A percentile compares a stretch with the other conserved stretches of the same genome.
Conservation (phyloP, 2,113 vertebrate species). For the Talpa occidentalis region DNA sequence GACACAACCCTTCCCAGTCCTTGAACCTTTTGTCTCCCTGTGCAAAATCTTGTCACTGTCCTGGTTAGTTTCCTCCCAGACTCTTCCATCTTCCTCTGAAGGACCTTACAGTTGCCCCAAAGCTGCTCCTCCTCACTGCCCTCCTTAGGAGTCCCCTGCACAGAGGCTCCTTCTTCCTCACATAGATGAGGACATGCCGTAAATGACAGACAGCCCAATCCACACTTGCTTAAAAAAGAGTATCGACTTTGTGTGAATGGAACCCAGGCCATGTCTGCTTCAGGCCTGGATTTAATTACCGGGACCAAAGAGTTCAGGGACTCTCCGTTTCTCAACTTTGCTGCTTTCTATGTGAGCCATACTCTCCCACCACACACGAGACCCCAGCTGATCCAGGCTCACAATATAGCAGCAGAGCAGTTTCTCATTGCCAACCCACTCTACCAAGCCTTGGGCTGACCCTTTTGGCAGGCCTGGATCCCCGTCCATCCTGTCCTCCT, state of each 20-base stretch:
- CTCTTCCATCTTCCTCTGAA: neutral
- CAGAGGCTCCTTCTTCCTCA: neutral
- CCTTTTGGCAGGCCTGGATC: neutral
- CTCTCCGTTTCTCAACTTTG: neutral
- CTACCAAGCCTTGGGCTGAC: neutral
- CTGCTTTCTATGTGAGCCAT: neutral
- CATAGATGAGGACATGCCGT: neutral
- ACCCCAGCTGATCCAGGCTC: neutral
- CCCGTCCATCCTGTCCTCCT: neutral
- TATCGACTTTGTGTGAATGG: neutral
- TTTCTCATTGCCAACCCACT: neutral
- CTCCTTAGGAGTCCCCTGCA: neutral
- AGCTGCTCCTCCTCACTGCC: neutral
- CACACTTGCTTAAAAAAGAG: neutral
- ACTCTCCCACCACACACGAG: accelerated
- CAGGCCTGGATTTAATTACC: neutral
- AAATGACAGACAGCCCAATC: neutral
- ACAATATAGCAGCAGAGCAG: neutral
- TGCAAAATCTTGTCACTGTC: too few relatives aligned
- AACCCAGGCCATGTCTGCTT: neutral
- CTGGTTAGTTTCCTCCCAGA: neutral
- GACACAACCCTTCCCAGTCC: neutral
- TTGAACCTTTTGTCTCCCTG: neutral
- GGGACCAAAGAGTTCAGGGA: neutral
- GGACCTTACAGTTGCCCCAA: neutral